Conservation (phyloP, 1,140 invertebrate species). For the Reticulitermes speratus region DNA sequence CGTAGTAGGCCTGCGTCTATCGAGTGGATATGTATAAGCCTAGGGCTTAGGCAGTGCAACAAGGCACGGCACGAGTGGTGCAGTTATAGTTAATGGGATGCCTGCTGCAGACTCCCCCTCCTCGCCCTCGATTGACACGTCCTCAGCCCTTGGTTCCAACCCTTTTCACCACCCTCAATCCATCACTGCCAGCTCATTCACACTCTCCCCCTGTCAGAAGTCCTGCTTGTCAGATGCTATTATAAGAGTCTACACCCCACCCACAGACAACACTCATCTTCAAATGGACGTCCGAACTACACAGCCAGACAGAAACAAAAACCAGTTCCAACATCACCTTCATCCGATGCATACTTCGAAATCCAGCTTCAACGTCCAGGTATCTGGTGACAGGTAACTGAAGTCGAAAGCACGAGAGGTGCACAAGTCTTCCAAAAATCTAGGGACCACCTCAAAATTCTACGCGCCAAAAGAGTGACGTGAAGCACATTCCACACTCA, state of each 20-base stretch:
- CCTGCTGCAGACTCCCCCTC: neutral
- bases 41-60: neutral
- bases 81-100: neutral
- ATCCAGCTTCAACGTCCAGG: no score
- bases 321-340: no score
- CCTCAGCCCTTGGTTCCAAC: conserved; percentile 5
- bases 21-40: no score
- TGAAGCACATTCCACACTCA: no score
- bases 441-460: no score
- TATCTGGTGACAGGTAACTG: no score
- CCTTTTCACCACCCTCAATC: conserved; percentile 16
- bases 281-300: neutral
- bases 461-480: no score
- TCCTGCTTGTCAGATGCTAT: neutral
- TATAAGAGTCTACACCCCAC: neutral
- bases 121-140: conserved; percentile 7
- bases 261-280: conserved; percentile 10
- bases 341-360: no score
- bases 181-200: conserved; percentile 14
- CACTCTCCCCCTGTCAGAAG: neutral
- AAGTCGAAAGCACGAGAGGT: no score
- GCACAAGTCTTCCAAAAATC: no score
- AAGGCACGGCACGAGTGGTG: neutral
- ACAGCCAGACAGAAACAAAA: no score
- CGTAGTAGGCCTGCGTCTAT: no score